Percentiles rank a stretch among this genome's conserved stretches.
phyloP scores from a whole-genome alignment of 2,888 invertebrate species.

The Octodonta nipae region DNA sequence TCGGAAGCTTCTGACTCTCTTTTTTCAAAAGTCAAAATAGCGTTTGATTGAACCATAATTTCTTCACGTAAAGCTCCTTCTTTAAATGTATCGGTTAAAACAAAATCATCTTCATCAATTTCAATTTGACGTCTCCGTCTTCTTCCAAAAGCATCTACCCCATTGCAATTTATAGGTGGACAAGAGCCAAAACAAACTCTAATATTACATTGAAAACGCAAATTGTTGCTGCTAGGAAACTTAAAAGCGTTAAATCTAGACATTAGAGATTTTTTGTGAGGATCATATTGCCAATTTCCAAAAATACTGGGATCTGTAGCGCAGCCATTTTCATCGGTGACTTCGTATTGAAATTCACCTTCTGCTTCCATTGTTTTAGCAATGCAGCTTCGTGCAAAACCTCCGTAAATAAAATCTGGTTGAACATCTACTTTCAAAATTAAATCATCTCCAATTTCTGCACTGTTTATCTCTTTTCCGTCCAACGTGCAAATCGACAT shows the following conservation, averaged over 20 bases:
- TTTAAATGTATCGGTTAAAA: too few species aligned
- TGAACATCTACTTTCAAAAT: conserved; percentile 45
- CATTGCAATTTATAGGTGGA: conserved; percentile 84
- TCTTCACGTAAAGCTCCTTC: too few species aligned
- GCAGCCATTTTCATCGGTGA: conserved; percentile 87
- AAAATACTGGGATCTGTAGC: conserved; percentile 86
- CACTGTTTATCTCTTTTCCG: conserved; percentile 79
- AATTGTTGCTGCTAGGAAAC: conserved; percentile 87
- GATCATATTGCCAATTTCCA: conserved; percentile 83
- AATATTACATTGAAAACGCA: conserved; percentile 89
- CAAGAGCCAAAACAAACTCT: conserved; percentile 89
- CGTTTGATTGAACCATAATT: too few species aligned
- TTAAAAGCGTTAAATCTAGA: conserved; percentile 89
- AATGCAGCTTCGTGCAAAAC: conserved; percentile 83
- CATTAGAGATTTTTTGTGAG: conserved; percentile 69
- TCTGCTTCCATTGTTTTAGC: conserved; percentile 84
- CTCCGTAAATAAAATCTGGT: conserved; percentile 67
- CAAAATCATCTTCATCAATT: too few species aligned
- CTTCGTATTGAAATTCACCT: conserved; percentile 78
- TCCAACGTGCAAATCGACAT: conserved; percentile 82
- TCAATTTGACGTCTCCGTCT: too few species aligned
- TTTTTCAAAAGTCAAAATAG: too few species aligned
- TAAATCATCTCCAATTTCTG: conserved; percentile 82
- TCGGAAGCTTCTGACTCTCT: too few species aligned
- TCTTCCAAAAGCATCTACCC: too few species aligned